Evolutionary conservation across 2,797 vertebrate genomes (phyloP), one percentile per base, ranked within the genome.

Genomic region (Eutrigla gurnardus): DNA sequence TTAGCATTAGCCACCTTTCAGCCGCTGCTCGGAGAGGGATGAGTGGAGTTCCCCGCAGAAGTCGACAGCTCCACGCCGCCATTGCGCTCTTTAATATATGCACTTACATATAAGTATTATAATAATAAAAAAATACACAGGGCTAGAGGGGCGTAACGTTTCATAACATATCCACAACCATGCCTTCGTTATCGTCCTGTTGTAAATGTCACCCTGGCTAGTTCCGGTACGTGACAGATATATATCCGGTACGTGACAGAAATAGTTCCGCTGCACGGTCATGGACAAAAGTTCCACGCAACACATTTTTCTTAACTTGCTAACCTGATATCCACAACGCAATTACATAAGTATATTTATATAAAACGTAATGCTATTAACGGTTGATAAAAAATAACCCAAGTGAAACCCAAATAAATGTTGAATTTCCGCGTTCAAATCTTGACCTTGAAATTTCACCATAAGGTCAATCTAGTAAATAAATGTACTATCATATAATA

Each of bases 191-290:
- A 40, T 77, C 71, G 82, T 65, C 70, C 90, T 82, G 65, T 6
- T 43, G 60, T 54, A 89, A 93, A 94, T 92, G 94, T 94, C 94
- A 94, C 91, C 85, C 84, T 85, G 35, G 7, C 2, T 7, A 75
- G 72, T 92, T 94, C 94, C 94, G 87, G 93, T 93, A 76, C 91
- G 14, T 70, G 11, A 49, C 3, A 3, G 50, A 92, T 91, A 84
- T 5, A 75, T 4, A 68, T 84, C 91, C 87, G 79, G 93, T 93
- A 76, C 91, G 14, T 70, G 11, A 49, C 3, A 4, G 50, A 92
- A 91, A 84, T 5, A 75, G 5, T 70, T 84, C 91, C 87, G 79
- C 40, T 1, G 8, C 4, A 50, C 17, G 0, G 6, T 11, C 1
- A 3, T 0, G 12, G 25, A 0, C 15, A 70, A 90, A 53, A 25